Evolutionary conservation across 2,797 vertebrate species (phyloP).

Genomic region (Sebastes miniatus): DNA sequence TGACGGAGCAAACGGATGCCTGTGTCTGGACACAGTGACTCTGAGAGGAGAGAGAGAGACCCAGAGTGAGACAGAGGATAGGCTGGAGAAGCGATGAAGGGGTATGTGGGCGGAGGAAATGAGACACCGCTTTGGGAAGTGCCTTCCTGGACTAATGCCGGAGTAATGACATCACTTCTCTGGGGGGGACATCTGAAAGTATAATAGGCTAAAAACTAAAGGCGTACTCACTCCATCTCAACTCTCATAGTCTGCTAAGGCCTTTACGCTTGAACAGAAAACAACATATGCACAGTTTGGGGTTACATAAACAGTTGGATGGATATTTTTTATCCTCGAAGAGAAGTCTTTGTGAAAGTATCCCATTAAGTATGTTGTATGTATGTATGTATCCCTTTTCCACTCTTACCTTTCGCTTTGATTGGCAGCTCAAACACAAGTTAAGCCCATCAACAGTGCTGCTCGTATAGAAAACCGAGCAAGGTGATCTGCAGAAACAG

Average conservation of each 20-base stretch:
- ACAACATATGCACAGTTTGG: not conserved
- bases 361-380: not conserved
- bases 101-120: conserved; percentile 62
- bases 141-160: conserved; percentile 64
- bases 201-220: conserved; percentile 15
- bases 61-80: not conserved
- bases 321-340: not conserved
- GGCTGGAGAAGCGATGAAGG: conserved; percentile 45
- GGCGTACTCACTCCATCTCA: not conserved
- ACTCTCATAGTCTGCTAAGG: not conserved
- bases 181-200: conserved; percentile 32
- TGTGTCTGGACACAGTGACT: conserved; percentile 46
- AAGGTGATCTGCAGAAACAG: conserved; percentile 59
- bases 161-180: conserved; percentile 70
- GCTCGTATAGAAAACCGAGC: conserved; percentile 10
- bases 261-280: not conserved
- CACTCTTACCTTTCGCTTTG: not conserved
- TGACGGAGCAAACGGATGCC: conserved; percentile 25
- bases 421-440: conserved; percentile 11
- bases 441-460: not conserved
- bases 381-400: not conserved
- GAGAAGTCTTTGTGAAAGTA: not conserved
- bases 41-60: conserved; percentile 23
- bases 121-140: conserved; percentile 61
- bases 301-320: not conserved